Conservation (phyloP, 1,140 invertebrate genomes). For the Drosophila elegans region DNA sequence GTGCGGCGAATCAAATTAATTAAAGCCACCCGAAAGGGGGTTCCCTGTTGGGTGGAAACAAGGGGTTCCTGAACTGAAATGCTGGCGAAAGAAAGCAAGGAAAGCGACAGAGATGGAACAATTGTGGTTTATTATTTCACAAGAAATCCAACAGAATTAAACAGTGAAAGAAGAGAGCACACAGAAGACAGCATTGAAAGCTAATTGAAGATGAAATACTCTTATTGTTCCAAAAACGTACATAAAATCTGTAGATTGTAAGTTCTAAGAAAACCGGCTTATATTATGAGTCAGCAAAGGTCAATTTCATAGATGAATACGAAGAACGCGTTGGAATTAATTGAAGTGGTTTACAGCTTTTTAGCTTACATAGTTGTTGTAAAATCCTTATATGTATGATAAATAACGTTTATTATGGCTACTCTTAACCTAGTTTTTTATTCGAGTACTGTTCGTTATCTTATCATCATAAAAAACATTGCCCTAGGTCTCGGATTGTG, state of each 20-base stretch:
- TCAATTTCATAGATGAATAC: background rate
- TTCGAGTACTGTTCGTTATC: too few species aligned
- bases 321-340: background rate
- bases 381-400: too few species aligned
- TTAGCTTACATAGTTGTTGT: too few species aligned
- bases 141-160: constrained; percentile 49
- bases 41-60: constrained; percentile 11
- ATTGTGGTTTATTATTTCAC: constrained; percentile 72
- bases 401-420: too few species aligned
- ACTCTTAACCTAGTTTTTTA: too few species aligned
- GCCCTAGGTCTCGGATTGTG: background rate
- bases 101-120: constrained; percentile 58
- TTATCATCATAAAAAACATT: background rate
- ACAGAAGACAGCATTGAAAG: constrained; percentile 13
- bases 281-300: constrained; percentile 12
- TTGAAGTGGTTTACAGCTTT: background rate
- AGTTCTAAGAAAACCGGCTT: background rate
- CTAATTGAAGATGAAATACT: constrained; percentile 30
- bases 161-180: constrained; percentile 10
- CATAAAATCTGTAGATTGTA: background rate
- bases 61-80: constrained; percentile 12
- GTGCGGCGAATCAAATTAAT: constrained; percentile 77
- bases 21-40: constrained; percentile 47
- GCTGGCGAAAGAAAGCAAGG: constrained; percentile 22
- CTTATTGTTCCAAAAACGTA: constrained; percentile 11